Evolutionary conservation across 2,113 vertebrate genomes (phyloP).

Genomic region (Antechinus flavipes): DNA sequence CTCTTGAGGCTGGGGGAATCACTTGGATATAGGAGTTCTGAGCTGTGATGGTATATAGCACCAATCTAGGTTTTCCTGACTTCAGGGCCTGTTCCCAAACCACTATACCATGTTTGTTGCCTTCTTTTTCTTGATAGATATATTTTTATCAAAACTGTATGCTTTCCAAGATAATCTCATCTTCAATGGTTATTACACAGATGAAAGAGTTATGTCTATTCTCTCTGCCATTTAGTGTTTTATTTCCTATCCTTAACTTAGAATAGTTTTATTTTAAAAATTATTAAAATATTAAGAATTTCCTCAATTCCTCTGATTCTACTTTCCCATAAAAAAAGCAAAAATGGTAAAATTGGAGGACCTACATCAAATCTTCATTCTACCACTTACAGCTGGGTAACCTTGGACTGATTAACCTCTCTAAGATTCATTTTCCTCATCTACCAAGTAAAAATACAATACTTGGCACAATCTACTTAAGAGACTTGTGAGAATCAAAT

Average conservation of each 20-base stretch:
- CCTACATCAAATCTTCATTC: not conserved
- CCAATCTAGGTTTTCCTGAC: not conserved
- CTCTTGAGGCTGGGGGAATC: not conserved
- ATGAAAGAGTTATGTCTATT: constrained; percentile 15
- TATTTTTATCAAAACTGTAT: constrained; percentile 20
- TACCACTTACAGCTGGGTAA: not conserved
- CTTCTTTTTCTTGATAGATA: constrained; percentile 4
- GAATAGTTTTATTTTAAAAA: not conserved
- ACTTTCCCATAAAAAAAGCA: not conserved
- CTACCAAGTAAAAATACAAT: not conserved
- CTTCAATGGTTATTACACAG: constrained; percentile 5
- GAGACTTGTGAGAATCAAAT: not conserved
- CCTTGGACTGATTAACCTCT: not conserved
- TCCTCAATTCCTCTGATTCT: not conserved
- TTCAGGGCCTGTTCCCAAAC: not conserved
- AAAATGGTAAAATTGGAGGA: not conserved
- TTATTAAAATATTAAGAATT: not conserved
- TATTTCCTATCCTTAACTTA: not conserved
- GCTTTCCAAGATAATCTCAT: constrained; percentile 4
- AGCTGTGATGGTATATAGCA: not conserved
- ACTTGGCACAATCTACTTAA: not conserved
- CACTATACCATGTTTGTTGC: not conserved
- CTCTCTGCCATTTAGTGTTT: not conserved
- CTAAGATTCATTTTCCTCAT: not conserved
- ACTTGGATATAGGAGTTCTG: not conserved